Base-by-base conservation (phyloP, 1,140 invertebrate genomes). In the Drosophila teissieri region DNA sequence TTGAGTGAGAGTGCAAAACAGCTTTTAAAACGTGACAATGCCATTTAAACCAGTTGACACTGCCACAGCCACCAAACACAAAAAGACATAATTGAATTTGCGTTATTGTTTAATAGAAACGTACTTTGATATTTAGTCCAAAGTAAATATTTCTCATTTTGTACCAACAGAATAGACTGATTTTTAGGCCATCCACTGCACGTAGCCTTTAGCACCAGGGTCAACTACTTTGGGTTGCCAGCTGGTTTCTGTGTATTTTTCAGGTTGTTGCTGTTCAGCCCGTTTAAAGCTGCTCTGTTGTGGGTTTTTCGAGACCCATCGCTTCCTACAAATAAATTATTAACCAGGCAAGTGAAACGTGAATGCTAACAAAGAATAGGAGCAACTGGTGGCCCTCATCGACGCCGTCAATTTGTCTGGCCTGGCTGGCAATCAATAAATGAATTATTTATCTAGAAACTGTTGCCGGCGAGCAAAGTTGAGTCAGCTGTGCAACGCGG, bases 401-500 rank as follows among this genome's bases (percentile, higher is more conserved):
- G 37, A 68, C 57, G 78, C 42, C 78, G 78, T 84, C 81, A 53
- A 77, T 45, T 73, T 85, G 81, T 84, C 81, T 84, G 67, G 54
- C 51, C 24, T 51, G 52, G 36, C 54, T 54, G 56, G 57, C 73
- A 85, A 84, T 84, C 81, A 80, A 84, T 86, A 86, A 69, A 81
- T 84, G 24, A 81, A 81, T 80, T 73, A 84, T 63, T 78, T 55
- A 58, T 54, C 34, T 74, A 36, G 52, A 80, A 73, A 78, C 36
- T 52, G 64, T 65, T 67, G 67, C 44, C 44, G 54, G 46, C 46
- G 17, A 54, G 45, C 42, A 58, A 70, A 80, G 36, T 63, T 63
- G 67, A 72, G 68, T 85, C 81, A 80, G 81, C 80, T 83, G 80
- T 75, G 64, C 74, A 82, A 78, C 61, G 69, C 45, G 62, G 53